Conservation (phyloP, 2,113 vertebrate genomes). For the Otocyon megalotis region DNA sequence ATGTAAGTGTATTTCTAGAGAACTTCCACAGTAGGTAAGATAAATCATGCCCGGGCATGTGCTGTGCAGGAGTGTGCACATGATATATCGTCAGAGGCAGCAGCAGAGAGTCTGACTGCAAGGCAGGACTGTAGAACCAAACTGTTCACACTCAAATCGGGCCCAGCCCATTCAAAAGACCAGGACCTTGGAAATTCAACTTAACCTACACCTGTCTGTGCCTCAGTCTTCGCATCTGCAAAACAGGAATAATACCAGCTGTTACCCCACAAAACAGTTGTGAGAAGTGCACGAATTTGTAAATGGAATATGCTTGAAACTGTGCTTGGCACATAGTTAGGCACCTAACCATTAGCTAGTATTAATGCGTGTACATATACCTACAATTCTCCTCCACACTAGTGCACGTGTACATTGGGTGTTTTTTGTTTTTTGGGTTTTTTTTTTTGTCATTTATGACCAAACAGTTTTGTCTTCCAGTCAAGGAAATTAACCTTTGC, state of each 20-base stretch:
- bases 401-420: background rate
- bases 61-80: rapidly evolving
- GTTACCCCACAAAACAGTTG: background rate
- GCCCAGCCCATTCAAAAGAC: background rate
- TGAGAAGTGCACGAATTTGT: background rate
- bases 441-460: background rate
- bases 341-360: background rate
- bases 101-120: background rate
- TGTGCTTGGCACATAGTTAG: background rate
- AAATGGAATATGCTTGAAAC: background rate
- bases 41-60: background rate
- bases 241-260: background rate
- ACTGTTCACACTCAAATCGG: background rate
- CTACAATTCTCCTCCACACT: background rate
- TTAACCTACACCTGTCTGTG: background rate
- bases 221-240: slow-evolving; percentile 1
- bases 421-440: too few relatives aligned
- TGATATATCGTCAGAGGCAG: background rate
- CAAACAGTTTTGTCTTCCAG: slow-evolving; percentile 8
- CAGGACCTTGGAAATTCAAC: background rate
- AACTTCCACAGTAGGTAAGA: background rate
- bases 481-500: background rate
- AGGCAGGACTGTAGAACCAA: background rate
- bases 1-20: background rate
- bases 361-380: background rate